Percentiles rank a stretch among this genome's conserved stretches.
phyloP scores from a whole-genome alignment of 1,140 invertebrate genomes.

The Apis cerana region DNA sequence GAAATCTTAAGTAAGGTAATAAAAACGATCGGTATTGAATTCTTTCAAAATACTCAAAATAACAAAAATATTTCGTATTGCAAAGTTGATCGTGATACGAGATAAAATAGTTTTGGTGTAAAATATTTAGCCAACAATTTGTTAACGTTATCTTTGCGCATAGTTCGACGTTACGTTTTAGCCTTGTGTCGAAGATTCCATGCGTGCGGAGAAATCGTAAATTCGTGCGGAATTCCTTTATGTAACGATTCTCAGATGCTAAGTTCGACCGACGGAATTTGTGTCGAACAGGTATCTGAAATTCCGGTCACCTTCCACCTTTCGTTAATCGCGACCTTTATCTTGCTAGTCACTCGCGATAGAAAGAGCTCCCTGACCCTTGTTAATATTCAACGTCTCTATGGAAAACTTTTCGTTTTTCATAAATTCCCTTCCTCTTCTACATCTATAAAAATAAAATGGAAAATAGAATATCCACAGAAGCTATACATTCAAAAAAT shows the following conservation, averaged over 20 bases:
- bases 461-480: too few species aligned
- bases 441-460: not conserved
- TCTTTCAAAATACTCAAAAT: not conserved
- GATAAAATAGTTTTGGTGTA: constrained; percentile 25
- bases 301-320: constrained; percentile 52
- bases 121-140: constrained; percentile 6
- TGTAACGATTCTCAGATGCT: constrained; percentile 32
- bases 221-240: constrained; percentile 42
- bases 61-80: not conserved
- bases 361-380: constrained; percentile 1
- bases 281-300: constrained; percentile 48
- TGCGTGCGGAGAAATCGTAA: constrained; percentile 32
- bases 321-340: constrained; percentile 45
- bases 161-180: not conserved
- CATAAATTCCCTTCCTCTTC: not conserved
- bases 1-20: not conserved
- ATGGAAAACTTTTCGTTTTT: not conserved
- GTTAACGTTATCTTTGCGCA: constrained; percentile 10
- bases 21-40: not conserved
- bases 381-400: constrained; percentile 19
- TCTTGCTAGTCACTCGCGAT: constrained; percentile 12
- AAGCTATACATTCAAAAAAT: too few species aligned
- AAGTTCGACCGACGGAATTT: constrained; percentile 41
- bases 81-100: not conserved
- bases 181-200: constrained; percentile 30